Evolutionary conservation across 2,888 invertebrate species (phyloP).

Genomic region (Lepetodrilus schrolli): DNA sequence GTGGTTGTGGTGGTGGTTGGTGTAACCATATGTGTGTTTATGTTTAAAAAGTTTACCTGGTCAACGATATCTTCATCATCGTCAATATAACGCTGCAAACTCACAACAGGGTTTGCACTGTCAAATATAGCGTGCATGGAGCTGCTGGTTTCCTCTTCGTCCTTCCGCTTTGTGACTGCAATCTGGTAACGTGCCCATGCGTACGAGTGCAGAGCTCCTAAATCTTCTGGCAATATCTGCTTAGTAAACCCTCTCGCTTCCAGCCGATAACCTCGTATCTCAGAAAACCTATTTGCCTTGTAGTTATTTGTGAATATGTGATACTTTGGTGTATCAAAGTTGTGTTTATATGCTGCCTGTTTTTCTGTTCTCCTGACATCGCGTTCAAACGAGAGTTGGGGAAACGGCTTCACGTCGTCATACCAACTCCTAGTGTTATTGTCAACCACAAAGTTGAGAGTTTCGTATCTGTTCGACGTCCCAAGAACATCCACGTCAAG

Average conservation of each 20-base stretch:
- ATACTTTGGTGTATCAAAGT: slow-evolving; percentile 63
- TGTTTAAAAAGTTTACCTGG: no score
- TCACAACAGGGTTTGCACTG: slow-evolving; percentile 50
- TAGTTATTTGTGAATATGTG: slow-evolving; percentile 54
- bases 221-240: slow-evolving; percentile 47
- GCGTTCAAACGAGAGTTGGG: slow-evolving; percentile 47
- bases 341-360: slow-evolving; percentile 54
- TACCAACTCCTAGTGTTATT: slow-evolving; percentile 42
- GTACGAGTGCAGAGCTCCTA: slow-evolving; percentile 46
- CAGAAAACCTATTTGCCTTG: slow-evolving; percentile 47
- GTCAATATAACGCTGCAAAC: slow-evolving; percentile 49
- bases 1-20: no score
- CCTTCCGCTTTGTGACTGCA: slow-evolving; percentile 52
- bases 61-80: slow-evolving; percentile 60
- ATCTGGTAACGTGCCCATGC: slow-evolving; percentile 61
- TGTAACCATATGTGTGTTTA: no score
- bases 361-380: slow-evolving; percentile 48
- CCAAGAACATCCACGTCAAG: slow-evolving; percentile 58
- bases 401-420: slow-evolving; percentile 5
- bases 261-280: slow-evolving; percentile 51
- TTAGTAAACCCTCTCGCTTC: slow-evolving; percentile 45
- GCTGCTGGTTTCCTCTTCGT: slow-evolving; percentile 53
- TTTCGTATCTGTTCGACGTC: slow-evolving; percentile 55
- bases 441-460: slow-evolving; percentile 48
- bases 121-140: slow-evolving; percentile 58